Evolutionary conservation across 2,888 invertebrate genomes (phyloP).

Genomic region (Machimus rusticus): DNA sequence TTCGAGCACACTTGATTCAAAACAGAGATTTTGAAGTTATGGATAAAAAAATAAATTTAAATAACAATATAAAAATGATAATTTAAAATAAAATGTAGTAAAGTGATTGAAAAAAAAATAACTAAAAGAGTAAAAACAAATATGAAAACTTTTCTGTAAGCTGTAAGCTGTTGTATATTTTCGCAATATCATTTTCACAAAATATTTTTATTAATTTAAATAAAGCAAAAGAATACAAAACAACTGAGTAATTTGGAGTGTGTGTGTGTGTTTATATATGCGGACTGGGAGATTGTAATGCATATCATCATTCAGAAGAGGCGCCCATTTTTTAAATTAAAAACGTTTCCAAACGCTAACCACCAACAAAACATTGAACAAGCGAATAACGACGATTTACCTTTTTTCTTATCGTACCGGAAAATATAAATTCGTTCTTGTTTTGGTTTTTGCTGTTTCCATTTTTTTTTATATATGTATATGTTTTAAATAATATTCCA

Average conservation of each 20-base stretch:
- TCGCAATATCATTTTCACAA: not conserved
- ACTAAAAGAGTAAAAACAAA: not conserved
- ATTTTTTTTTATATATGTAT: not conserved
- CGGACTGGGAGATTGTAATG: not conserved
- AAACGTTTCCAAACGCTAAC: not conserved
- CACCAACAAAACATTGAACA: not conserved
- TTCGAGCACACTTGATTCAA: too few species aligned
- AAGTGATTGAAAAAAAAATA: not conserved
- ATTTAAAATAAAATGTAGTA: not conserved
- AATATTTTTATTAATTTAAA: not conserved
- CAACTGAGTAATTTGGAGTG: conserved; percentile 6
- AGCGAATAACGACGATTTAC: not conserved
- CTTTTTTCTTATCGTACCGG: not conserved
- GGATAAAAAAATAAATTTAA: too few species aligned
- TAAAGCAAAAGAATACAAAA: not conserved
- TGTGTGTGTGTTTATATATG: not conserved
- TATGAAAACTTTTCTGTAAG: not conserved
- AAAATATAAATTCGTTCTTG: not conserved
- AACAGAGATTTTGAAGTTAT: too few species aligned
- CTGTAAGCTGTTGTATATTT: not conserved
- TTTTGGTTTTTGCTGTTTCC: not conserved
- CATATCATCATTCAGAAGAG: not conserved
- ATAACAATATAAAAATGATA: not conserved
- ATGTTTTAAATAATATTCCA: not conserved
- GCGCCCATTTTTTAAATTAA: not conserved